These are phyloP conservation scores for Heliconius hermathena DNA, from an alignment of 1,140 invertebrate species.

Conservation along the genomic window DNA sequence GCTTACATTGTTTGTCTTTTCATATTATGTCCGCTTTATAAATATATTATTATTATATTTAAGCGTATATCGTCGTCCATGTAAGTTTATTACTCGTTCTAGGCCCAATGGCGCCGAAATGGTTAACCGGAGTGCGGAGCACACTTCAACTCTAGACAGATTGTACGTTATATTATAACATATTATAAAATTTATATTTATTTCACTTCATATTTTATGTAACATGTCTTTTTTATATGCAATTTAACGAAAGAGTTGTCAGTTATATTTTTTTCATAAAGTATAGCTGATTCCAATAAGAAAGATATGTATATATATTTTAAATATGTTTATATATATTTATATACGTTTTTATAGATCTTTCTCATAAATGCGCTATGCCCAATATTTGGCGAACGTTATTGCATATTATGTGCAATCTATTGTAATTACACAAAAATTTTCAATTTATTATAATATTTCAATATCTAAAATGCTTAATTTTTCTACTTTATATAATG, in stretches of 20 bases:
- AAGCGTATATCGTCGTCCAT: constrained; percentile 8
- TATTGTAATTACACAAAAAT: too few species aligned
- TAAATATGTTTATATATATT: too few species aligned
- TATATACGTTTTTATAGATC: neutral
- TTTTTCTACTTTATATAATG: too few species aligned
- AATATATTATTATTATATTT: constrained; percentile 18
- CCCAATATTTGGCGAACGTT: too few species aligned
- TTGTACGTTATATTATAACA: constrained; percentile 73
- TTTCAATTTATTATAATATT: neutral
- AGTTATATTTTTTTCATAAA: neutral
- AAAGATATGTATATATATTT: neutral
- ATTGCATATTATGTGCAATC: too few species aligned
- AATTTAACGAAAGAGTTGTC: neutral
- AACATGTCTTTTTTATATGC: constrained; percentile 23
- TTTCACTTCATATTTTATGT: constrained; percentile 40
- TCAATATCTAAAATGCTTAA: neutral
- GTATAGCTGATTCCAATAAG: neutral
- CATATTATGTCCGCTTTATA: neutral
- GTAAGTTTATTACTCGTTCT: constrained; percentile 56
- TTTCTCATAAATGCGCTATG: too few species aligned
- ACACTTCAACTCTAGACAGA: constrained; percentile 78
- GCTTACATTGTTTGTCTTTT: constrained; percentile 10
- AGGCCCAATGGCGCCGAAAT: constrained; percentile 79
- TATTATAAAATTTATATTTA: constrained; percentile 50
- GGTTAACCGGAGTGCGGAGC: constrained; percentile 77